Base-by-base conservation (phyloP, 2,888 invertebrate genomes). In the Euplexia lucipara region DNA sequence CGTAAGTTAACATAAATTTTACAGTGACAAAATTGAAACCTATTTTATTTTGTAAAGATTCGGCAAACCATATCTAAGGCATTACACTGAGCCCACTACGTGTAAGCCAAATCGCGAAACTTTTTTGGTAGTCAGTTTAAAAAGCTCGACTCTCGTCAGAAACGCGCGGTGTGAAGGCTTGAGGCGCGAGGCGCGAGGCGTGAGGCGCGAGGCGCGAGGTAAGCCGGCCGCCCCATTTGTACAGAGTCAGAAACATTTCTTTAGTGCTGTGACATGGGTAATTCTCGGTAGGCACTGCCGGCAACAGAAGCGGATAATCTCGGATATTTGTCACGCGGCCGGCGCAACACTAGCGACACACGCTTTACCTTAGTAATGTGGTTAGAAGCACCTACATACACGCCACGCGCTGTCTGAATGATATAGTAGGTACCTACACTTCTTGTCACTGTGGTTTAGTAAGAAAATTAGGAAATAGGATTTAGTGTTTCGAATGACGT, bases 271-370 rank as follows among this genome's bases (percentile, higher is more conserved):
- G 59, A 75, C 70, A 60, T 32, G 35, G 70, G 54, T 71, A 60
- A 75, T 54, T 41, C 53, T 35, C 14, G 30, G 75, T 51, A 41
- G 39, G 53, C 75, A 52, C 20, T 49, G 37, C 52, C 39, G 45
- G 34, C 16, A 18, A 26, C 6, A 35, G 44, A 3, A 32, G 44
- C 45, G 34, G 63, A 68, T 78, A 64, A 70, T 74, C 63, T 61
- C 49, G 54, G 57, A 49, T 61, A 57, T 78, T 73, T 78, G 68
- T 72, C 59, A 67, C 47, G 12, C 49, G 39, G 35, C 20, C 47
- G 64, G 47, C 41, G 47, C 57, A 58, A 34, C 39, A 39, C 37
- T 47, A 58, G 59, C 39, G 12, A 34, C 69, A 68, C 68, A 20
- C 34, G 57, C 74, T 32, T 14, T 10, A 18, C 49, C 9, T 8